Base-by-base conservation (phyloP, 2,888 invertebrate genomes). In the Abscondita cerata region DNA sequence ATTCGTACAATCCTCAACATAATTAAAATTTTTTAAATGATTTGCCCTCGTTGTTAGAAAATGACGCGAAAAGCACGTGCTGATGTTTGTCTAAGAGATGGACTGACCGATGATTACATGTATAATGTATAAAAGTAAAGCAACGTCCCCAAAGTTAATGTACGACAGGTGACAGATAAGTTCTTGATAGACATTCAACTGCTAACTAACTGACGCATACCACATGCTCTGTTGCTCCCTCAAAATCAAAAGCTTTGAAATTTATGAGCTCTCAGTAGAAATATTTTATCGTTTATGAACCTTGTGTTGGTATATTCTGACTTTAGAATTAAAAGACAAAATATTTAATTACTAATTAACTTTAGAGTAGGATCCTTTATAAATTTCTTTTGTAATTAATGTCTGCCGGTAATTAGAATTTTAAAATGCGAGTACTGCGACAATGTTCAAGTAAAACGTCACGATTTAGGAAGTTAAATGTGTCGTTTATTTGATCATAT, bases 111-210 rank as follows among this genome's bases (percentile, higher is more conserved):
- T 51, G 51, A 51, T 51, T 52, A 52, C 12, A 36, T 36, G 3
- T 36, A 36, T 36, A 20, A 52, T 38, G 38, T 38, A 51, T 46
- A 54, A 46, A 46, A 54, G 34, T 44, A 34, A n/a, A 33, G 18
- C 44, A 55, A n/a, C 47, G 55, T 55, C n/a, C n/a, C n/a, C 55
- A 55, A 55, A 48, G 47, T 47, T 19, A 48, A 33, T 31, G 31
- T 48, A 52, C 20, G 55, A 55, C 55, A 55, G 48, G 55, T 55
- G 55, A 55, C 55, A 55, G 55, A 55, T 55, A 48, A 55, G 36
- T 55, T 12, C 46, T 46, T 55, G 55, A 55, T 48, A 46, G 48
- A 55, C 55, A 46, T 48, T 48, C 20, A 25, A 15, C 48, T 55
- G 55, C 36, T 55, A 55, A 55, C 55, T 55, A 55, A 48, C 55